Evolutionary conservation across 2,888 invertebrate species (phyloP), one percentile per base, ranked within the genome.

Genomic region (Euspilapteryx auroguttella): DNA sequence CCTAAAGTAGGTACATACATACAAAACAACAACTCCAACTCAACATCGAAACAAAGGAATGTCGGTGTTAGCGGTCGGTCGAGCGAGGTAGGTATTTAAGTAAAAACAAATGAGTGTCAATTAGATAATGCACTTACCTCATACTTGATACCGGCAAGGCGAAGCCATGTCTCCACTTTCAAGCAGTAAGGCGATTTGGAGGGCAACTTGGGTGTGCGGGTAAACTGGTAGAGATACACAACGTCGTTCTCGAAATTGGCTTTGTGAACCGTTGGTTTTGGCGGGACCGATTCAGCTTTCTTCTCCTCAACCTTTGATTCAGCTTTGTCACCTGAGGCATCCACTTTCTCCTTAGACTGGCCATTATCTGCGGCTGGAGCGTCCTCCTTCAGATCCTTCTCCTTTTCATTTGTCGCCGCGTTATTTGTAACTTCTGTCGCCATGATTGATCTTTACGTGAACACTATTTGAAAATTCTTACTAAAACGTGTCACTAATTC

Each of bases 141-240:
- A 75, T 94, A 95, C 78, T 90, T 92, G 62, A 94, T 81, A 57
- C 88, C 91, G 53, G 88, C 86, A 49, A 95, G 82, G 58, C 95
- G 83, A 42, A 96, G 81, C 93, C 94, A 95, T 51, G 94, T 93
- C 80, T 96, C 95, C 47, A 94, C 90, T 82, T 95, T 95, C 59
- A 95, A 83, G 77, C 93, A 94, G 69, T 89, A 94, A 33, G 94
- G 92, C 41, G 94, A 94, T 47, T 92, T 79, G 36, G 94, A 93
- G 34, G 94, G 94, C 55, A 94, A 78, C 56, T 89, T 79, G 41
- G 93, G 90, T 42, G 92, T 92, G 55, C 95, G 85, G 41, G 92
- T 86, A 65, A 95, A 93, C 73, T 95, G 95, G 69, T 94, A 94
- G 59, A 96, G 78, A 78, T 96, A 96, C 39, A 94, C 90, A 48